phyloP scores from a whole-genome alignment of 2,797 vertebrate species.

The Sphenopsis melanotis region DNA sequence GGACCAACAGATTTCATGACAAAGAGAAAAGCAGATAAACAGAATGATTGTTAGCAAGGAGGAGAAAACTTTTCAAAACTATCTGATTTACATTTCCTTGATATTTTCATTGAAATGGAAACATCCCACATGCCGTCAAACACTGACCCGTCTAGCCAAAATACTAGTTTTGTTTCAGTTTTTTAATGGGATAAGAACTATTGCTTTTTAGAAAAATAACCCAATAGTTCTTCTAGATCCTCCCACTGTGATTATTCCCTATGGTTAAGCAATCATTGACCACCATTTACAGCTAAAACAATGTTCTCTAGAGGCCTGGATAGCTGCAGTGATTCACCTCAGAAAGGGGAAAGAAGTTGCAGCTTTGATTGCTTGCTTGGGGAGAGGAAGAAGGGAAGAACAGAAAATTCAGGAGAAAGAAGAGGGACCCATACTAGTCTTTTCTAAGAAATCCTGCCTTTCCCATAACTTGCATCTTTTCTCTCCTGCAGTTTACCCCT shows the following conservation, averaged over 20 bases:
- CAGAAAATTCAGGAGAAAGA: not conserved
- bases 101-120: not conserved
- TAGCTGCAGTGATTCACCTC: not conserved
- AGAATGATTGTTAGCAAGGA: not conserved
- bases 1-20: not conserved
- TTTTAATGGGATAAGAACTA: not conserved
- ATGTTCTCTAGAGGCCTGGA: not conserved
- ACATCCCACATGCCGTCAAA: not conserved
- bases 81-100: not conserved
- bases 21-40: not conserved
- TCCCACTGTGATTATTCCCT: not conserved
- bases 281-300: not conserved
- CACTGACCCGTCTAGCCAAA: not conserved
- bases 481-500: not conserved
- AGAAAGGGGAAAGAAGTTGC: not conserved
- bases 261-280: not conserved
- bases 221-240: not conserved
- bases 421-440: not conserved
- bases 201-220: not conserved
- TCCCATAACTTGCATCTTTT: not conserved
- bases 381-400: accelerated
- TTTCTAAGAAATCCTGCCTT: not conserved
- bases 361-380: not conserved
- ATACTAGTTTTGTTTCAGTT: not conserved
- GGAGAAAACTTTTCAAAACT: not conserved